A percentile compares a stretch with the other conserved stretches of the same genome.
Conservation (phyloP, 2,113 vertebrate genomes). For the Pituophis catenifer region DNA sequence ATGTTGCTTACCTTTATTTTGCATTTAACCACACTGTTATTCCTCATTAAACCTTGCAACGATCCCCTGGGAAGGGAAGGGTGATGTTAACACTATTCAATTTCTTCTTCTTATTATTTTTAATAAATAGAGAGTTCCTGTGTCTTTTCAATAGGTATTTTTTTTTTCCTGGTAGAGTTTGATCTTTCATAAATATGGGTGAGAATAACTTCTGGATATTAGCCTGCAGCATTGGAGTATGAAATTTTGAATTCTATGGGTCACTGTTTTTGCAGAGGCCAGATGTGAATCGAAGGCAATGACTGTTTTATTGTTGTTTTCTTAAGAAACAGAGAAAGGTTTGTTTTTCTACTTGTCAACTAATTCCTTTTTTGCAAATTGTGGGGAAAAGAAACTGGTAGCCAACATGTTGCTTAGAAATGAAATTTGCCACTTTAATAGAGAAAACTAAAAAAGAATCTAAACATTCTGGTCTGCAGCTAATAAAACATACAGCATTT, state of each 20-base stretch:
- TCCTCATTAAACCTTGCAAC: conserved; percentile 29
- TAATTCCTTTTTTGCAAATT: conserved; percentile 42
- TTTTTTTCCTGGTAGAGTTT: conserved; percentile 65
- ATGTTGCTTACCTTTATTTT: conserved; percentile 12
- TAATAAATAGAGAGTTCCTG: conserved; percentile 60
- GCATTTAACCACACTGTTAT: conserved; percentile 28
- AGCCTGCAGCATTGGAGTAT: conserved; percentile 66
- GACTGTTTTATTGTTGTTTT: conserved; percentile 84
- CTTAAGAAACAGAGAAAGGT: conserved; percentile 79
- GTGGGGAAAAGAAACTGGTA: conserved; percentile 59
- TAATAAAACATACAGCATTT: conserved; percentile 64
- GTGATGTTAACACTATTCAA: conserved; percentile 62
- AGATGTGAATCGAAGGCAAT: conserved; percentile 85
- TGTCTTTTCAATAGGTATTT: conserved; percentile 76
- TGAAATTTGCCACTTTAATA: conserved; percentile 65
- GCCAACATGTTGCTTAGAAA: conserved; percentile 73
- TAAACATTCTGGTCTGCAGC: conserved; percentile 73
- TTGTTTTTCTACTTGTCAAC: conserved; percentile 68
- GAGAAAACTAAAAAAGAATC: conserved; percentile 68
- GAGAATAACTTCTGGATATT: conserved; percentile 69
- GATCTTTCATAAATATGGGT: conserved; percentile 73
- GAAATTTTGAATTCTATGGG: conserved; percentile 80
- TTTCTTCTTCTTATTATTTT: conserved; percentile 61
- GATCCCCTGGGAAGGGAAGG: conserved; percentile 31
- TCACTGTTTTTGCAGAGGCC: conserved; percentile 79